Conservation (phyloP, 2,113 vertebrate species). For the Sinocyclocheilus anshuiensis region DNA sequence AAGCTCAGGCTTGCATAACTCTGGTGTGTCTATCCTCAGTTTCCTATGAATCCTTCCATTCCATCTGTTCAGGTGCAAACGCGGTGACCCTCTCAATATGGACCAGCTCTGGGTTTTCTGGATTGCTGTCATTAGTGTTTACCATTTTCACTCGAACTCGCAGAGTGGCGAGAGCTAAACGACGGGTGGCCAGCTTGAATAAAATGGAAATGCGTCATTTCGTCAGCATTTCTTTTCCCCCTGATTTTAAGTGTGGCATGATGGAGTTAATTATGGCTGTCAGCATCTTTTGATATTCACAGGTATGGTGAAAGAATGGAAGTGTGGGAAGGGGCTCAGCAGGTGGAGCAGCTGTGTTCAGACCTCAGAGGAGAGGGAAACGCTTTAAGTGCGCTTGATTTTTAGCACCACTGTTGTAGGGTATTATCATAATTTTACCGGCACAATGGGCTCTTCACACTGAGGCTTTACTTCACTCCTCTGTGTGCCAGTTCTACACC, state of each 20-base stretch:
- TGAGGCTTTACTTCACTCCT: not conserved
- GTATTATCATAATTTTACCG: conserved; percentile 41
- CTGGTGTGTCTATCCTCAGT: not conserved
- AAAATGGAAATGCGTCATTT: conserved; percentile 44
- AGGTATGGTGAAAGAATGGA: conserved; percentile 58
- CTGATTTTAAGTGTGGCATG: conserved; percentile 60
- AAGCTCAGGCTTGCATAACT: conserved; percentile 27
- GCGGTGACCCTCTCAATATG: conserved; percentile 52
- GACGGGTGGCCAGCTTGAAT: not conserved
- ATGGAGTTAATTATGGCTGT: conserved; percentile 71
- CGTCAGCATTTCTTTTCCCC: not conserved
- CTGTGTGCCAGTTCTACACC: not conserved
- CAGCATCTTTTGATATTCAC: conserved; percentile 61
- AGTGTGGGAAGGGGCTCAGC: conserved; percentile 61
- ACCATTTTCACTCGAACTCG: conserved; percentile 27
- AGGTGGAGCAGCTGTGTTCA: conserved; percentile 70
- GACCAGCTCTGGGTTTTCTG: conserved; percentile 39
- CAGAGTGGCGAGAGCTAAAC: conserved; percentile 16
- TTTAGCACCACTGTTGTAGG: conserved; percentile 52
- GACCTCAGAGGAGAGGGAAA: conserved; percentile 53
- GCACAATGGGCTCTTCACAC: not conserved
- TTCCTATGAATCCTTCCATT: conserved; percentile 1
- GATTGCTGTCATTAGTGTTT: conserved; percentile 51
- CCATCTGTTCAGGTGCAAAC: conserved; percentile 54
- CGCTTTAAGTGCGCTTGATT: conserved; percentile 57